A percentile compares a stretch with the other conserved stretches of the same genome.
Evolutionary conservation across 2,888 invertebrate species (phyloP).

Genomic region (Colletes collaris): DNA sequence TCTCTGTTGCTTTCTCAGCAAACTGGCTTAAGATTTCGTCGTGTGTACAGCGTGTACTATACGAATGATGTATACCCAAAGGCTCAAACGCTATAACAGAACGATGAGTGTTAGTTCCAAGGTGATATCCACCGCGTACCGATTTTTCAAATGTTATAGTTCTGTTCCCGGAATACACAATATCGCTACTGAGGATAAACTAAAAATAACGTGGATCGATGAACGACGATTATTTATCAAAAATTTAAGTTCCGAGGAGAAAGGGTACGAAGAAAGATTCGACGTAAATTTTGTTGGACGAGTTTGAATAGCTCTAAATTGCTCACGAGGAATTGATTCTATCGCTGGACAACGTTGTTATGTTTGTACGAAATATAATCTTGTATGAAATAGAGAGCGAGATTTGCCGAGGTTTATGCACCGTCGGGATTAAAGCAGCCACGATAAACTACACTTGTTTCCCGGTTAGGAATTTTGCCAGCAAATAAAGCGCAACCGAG

Average conservation of each 20-base stretch:
- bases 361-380: slow-evolving; percentile 33
- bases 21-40: slow-evolving; percentile 26
- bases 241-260: neutral
- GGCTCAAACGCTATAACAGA: slow-evolving; percentile 7
- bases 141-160: neutral
- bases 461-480: slow-evolving; percentile 16
- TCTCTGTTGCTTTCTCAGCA: slow-evolving; percentile 21
- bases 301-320: slow-evolving; percentile 16
- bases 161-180: neutral
- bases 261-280: too few species aligned
- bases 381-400: slow-evolving; percentile 17
- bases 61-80: slow-evolving; percentile 18
- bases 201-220: neutral
- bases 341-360: slow-evolving; percentile 36
- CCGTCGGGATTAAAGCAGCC: slow-evolving; percentile 33
- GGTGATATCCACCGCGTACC: neutral
- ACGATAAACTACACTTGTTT: slow-evolving; percentile 9
- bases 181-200: neutral
- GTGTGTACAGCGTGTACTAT: slow-evolving; percentile 13
- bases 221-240: neutral
- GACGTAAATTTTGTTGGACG: too few species aligned
- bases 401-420: slow-evolving; percentile 26
- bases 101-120: neutral
- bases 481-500: slow-evolving; percentile 9
- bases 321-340: slow-evolving; percentile 10